These are phyloP conservation scores for Drosophila stalkeri DNA, from an alignment of 2,888 invertebrate species.

Conservation along the genomic window DNA sequence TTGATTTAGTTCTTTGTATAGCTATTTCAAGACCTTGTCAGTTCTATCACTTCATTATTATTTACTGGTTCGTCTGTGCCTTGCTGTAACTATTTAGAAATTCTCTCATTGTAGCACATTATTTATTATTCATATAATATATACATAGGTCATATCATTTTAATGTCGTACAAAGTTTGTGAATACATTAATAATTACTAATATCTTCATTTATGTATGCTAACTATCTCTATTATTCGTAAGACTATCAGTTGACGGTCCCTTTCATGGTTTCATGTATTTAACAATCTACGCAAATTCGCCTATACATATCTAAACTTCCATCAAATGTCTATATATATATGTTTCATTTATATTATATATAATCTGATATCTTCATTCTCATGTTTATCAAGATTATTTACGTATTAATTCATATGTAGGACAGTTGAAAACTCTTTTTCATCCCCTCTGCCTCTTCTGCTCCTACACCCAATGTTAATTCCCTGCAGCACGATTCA, in stretches of 20 bases:
- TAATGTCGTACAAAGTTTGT: background rate
- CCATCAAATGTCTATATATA: background rate
- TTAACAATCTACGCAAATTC: background rate
- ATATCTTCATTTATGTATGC: background rate
- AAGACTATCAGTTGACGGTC: background rate
- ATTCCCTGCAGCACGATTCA: constrained; percentile 22
- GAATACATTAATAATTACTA: background rate
- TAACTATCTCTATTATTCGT: background rate
- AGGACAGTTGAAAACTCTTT: background rate
- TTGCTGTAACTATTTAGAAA: background rate
- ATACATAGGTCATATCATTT: too few relatives aligned
- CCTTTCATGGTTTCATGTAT: background rate
- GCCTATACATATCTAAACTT: background rate
- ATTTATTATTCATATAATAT: too few relatives aligned
- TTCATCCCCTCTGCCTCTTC: background rate
- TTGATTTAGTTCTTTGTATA: background rate
- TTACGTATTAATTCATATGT: background rate
- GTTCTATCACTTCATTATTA: background rate
- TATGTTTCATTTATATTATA: background rate
- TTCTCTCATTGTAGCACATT: background rate
- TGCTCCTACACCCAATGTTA: background rate
- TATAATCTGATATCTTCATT: background rate
- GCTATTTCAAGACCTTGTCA: background rate
- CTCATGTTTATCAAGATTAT: constrained; percentile 1
- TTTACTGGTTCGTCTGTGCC: background rate